Percentiles rank a stretch among this genome's conserved stretches.
These are phyloP conservation scores for Lepilemur ruficaudatus DNA, from an alignment of 2,797 vertebrate species.

Conservation along the genomic window DNA sequence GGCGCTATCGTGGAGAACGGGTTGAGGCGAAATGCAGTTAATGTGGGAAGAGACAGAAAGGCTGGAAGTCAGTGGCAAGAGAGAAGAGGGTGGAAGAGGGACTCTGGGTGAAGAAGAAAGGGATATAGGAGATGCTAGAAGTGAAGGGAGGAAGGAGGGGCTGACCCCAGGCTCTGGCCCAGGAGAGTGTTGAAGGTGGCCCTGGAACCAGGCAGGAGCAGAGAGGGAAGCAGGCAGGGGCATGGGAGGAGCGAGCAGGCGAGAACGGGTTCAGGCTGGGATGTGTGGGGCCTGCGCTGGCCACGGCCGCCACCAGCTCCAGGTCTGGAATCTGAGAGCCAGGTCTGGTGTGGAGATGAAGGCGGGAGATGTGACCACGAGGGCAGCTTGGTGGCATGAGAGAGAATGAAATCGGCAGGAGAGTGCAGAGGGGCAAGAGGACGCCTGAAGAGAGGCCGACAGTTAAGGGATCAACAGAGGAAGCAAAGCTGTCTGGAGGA, in stretches of 20 bases:
- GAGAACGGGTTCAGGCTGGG: background rate
- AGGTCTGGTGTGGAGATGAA: background rate
- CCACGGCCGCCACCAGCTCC: too few relatives aligned
- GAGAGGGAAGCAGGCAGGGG: background rate
- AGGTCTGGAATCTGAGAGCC: background rate
- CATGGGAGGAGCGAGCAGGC: background rate
- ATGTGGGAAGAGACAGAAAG: background rate
- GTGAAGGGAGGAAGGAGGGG: background rate
- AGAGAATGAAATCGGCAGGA: background rate
- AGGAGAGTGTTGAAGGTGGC: too few relatives aligned
- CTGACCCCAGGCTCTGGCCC: background rate
- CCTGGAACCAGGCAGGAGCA: background rate
- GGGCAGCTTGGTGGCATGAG: background rate
- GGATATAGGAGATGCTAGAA: background rate
- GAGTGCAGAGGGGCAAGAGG: background rate
- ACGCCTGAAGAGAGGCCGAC: background rate
- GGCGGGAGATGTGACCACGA: too few relatives aligned
- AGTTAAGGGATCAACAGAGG: background rate
- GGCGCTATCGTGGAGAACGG: background rate
- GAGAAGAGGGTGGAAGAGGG: background rate
- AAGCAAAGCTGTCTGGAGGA: background rate
- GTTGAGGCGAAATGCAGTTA: background rate
- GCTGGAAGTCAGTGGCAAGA: background rate
- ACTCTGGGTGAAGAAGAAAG: background rate
- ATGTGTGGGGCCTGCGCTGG: background rate